Conservation (phyloP, 2,888 invertebrate genomes). For the Boloria selene region DNA sequence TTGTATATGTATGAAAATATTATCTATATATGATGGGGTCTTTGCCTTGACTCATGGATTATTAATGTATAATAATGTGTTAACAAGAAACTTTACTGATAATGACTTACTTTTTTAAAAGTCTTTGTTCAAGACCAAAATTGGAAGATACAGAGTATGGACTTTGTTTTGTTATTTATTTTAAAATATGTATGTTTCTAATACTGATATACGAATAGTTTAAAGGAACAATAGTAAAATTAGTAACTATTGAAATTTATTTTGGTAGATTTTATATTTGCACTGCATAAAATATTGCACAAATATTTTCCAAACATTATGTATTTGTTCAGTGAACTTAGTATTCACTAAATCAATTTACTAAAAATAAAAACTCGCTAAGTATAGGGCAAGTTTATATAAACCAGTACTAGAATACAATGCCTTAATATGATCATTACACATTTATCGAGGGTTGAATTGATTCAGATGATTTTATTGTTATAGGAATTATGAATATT, state of each 20-base stretch:
- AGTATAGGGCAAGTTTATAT: neutral
- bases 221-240: no score
- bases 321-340: slow-evolving; percentile 6
- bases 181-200: neutral
- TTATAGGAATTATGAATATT: slow-evolving; percentile 67
- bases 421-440: slow-evolving; percentile 43
- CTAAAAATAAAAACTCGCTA: slow-evolving; percentile 1
- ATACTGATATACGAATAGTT: no score
- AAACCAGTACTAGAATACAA: slow-evolving; percentile 30
- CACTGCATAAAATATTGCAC: slow-evolving; percentile 7
- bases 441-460: slow-evolving; percentile 50
- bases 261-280: neutral
- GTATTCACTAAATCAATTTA: neutral
- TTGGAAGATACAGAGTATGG: neutral
- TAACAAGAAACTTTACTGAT: slow-evolving; percentile 1
- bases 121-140: slow-evolving; percentile 10
- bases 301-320: neutral
- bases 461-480: slow-evolving; percentile 58
- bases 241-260: no score
- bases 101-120: neutral
- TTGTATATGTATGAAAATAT: neutral
- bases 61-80: slow-evolving; percentile 1
- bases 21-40: slow-evolving; percentile 21
- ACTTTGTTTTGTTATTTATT: slow-evolving; percentile 5
- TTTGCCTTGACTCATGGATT: slow-evolving; percentile 25